These are phyloP conservation scores for Karalla daura DNA, from an alignment of 2,797 vertebrate species.

Conservation along the genomic window DNA sequence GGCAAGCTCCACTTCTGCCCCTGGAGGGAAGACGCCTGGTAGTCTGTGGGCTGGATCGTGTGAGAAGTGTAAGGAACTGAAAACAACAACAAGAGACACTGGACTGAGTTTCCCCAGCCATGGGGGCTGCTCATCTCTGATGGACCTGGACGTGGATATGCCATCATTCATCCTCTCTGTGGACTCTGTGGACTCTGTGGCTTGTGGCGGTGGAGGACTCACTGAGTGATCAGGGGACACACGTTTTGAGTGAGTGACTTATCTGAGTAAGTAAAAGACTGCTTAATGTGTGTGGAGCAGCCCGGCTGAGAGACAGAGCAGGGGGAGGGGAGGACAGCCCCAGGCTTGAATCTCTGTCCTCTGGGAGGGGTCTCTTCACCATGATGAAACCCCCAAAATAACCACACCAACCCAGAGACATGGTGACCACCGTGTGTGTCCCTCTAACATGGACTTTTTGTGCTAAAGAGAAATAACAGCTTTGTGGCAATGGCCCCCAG, in stretches of 20 bases:
- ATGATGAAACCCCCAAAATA: conserved; percentile 59
- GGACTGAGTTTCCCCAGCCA: conserved; percentile 27
- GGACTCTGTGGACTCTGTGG: conserved; percentile 25
- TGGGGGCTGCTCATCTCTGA: conserved; percentile 14
- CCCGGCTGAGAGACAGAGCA: conserved; percentile 35
- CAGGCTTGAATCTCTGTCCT: conserved; percentile 63
- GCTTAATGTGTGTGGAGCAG: conserved; percentile 44
- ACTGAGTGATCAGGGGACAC: conserved; percentile 16
- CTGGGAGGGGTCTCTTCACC: conserved; percentile 68
- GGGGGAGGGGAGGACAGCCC: conserved; percentile 77
- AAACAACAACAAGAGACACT: conserved; percentile 38
- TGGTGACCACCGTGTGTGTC: conserved; percentile 45
- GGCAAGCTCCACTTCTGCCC: conserved; percentile 8
- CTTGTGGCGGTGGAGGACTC: conserved; percentile 20
- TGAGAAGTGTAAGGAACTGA: conserved; percentile 28
- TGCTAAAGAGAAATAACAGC: conserved; percentile 32
- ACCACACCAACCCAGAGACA: conserved; percentile 45
- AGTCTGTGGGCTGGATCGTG: conserved; percentile 22
- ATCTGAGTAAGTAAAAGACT: conserved; percentile 68
- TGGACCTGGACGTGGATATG: conserved; percentile 36
- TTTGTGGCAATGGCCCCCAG: conserved; percentile 30
- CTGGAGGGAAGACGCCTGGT: conserved; percentile 3
- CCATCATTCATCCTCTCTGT: too few species aligned
- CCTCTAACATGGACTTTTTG: conserved; percentile 20
- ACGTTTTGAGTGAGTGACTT: conserved; percentile 39